A percentile compares a stretch with the other conserved stretches of the same genome.
These are phyloP conservation scores for Cosmia pyralina DNA, from an alignment of 2,888 invertebrate species.

Conservation along the genomic window DNA sequence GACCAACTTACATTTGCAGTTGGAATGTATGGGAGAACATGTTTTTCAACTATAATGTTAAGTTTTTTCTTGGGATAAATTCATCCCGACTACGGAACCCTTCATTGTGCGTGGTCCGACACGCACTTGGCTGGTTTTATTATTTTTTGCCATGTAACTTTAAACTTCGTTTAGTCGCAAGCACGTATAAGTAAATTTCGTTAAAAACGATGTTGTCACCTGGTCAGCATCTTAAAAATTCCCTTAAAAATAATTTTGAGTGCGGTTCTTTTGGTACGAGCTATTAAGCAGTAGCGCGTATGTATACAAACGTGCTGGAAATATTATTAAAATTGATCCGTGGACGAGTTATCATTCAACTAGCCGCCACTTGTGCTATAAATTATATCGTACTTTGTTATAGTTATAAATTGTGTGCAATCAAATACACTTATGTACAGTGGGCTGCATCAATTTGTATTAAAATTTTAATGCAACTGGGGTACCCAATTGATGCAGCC, in stretches of 20 bases:
- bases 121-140: neutral
- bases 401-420: slow-evolving; percentile 46
- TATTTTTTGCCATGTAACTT: neutral
- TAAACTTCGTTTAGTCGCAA: slow-evolving; percentile 13
- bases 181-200: slow-evolving; percentile 1
- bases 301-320: neutral
- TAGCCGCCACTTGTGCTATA: slow-evolving; percentile 27
- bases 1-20: no score
- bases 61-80: no score
- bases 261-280: slow-evolving; percentile 18
- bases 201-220: neutral
- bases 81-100: no score
- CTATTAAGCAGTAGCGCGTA: neutral
- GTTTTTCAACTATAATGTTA: no score
- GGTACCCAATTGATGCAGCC: no score
- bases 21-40: no score
- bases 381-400: slow-evolving; percentile 44
- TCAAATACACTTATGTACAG: slow-evolving; percentile 42
- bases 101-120: no score
- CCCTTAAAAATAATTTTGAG: neutral
- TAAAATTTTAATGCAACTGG: no score
- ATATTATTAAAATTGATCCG: slow-evolving; percentile 18
- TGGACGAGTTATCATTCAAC: slow-evolving; percentile 27
- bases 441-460: no score
- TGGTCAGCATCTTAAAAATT: slow-evolving; percentile 1